Percentiles rank a stretch among this genome's conserved stretches.
These are phyloP conservation scores for Phaenicophaeus curvirostris DNA, from an alignment of 2,797 vertebrate species.

Conservation along the genomic window DNA sequence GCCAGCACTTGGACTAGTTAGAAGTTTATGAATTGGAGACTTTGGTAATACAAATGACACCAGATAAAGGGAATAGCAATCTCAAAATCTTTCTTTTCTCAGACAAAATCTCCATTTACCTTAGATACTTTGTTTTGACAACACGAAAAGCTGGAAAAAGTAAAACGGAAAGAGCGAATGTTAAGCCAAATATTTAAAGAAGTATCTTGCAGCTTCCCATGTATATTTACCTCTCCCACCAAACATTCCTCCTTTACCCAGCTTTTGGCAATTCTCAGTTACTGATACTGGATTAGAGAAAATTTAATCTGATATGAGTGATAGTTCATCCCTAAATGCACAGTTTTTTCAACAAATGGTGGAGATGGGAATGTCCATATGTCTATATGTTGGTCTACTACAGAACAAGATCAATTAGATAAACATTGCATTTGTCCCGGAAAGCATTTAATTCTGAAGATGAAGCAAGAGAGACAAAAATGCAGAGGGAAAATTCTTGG, in stretches of 20 bases:
- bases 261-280: background rate
- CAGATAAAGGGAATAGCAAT: background rate
- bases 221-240: background rate
- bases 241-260: background rate
- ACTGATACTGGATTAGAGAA: background rate
- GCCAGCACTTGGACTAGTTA: background rate
- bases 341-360: background rate
- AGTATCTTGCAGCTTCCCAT: background rate
- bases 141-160: background rate
- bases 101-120: background rate
- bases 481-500: background rate
- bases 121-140: background rate
- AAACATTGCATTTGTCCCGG: background rate
- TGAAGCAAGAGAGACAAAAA: constrained; percentile 8
- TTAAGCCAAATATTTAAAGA: background rate
- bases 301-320: background rate
- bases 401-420: background rate
- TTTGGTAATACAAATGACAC: background rate
- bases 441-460: background rate
- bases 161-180: background rate
- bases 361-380: background rate
- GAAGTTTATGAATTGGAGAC: background rate
- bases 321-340: background rate
- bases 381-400: background rate
- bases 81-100: background rate